A percentile compares a stretch with the other conserved stretches of the same genome.
Conservation (phyloP, 2,888 invertebrate genomes). For the Patella depressa region DNA sequence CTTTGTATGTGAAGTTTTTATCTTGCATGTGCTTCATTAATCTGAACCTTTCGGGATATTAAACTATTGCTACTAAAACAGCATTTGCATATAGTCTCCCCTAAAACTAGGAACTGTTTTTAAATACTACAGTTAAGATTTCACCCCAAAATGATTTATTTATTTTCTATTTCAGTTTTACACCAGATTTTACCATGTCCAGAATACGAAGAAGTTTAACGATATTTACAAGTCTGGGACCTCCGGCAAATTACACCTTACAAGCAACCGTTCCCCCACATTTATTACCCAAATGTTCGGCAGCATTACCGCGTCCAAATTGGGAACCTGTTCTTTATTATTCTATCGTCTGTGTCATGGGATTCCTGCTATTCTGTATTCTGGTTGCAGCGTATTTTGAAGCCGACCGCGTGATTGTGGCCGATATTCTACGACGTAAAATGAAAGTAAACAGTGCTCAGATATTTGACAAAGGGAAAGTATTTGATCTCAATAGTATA, state of each 20-base stretch:
- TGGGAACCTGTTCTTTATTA: slow-evolving; percentile 84
- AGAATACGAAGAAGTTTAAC: slow-evolving; percentile 76
- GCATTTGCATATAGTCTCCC: no score
- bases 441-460: slow-evolving; percentile 71
- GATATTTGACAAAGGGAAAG: slow-evolving; percentile 75
- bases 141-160: not conserved
- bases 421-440: slow-evolving; percentile 64
- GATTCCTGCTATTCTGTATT: slow-evolving; percentile 78
- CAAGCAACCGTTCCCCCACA: slow-evolving; percentile 79
- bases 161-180: slow-evolving; percentile 75
- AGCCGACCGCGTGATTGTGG: slow-evolving; percentile 78
- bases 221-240: slow-evolving; percentile 69
- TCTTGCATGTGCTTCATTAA: no score
- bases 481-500: slow-evolving; percentile 70
- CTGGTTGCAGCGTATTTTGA: slow-evolving; percentile 81
- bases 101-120: no score
- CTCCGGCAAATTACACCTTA: slow-evolving; percentile 78
- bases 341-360: slow-evolving; percentile 69
- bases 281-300: slow-evolving; percentile 80
- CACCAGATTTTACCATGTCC: slow-evolving; percentile 88
- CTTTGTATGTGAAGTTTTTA: no score
- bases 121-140: no score
- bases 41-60: no score
- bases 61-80: no score
- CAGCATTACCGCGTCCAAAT: slow-evolving; percentile 79